phyloP scores from a whole-genome alignment of 2,113 vertebrate species.

The Gallinago paraguaiae region DNA sequence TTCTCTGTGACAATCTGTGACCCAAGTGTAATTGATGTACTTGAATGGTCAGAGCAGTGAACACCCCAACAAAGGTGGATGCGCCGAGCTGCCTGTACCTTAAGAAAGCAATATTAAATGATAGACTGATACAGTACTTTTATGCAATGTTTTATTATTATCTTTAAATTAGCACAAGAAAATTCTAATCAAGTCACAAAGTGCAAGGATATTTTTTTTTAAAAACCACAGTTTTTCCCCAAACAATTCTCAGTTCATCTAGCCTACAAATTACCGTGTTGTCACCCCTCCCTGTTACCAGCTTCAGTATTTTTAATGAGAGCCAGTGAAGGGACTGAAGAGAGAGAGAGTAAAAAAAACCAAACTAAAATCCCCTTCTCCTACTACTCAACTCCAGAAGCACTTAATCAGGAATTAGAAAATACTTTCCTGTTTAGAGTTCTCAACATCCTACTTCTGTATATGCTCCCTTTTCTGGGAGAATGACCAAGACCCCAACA shows the following conservation, averaged over 20 bases:
- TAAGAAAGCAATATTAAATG: neutral
- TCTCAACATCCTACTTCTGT: neutral
- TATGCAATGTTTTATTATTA: neutral
- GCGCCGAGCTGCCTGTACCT: neutral
- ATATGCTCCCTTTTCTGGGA: neutral
- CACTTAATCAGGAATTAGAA: neutral
- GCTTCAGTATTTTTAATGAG: neutral
- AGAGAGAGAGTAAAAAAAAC: fast-evolving
- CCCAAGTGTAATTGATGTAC: too few relatives aligned
- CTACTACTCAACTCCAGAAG: neutral
- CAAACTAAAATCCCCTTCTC: neutral
- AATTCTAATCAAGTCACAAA: neutral
- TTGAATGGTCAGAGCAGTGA: neutral
- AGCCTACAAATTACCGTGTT: neutral
- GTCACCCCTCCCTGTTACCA: neutral
- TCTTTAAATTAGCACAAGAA: neutral
- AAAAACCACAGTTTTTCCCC: neutral
- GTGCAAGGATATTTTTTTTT: neutral
- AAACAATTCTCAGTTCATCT: neutral
- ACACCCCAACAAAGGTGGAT: neutral
- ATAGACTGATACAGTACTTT: neutral
- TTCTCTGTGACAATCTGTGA: neutral
- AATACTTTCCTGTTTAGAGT: neutral
- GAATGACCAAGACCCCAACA: neutral
- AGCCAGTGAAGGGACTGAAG: neutral